Conservation (phyloP, 2,888 invertebrate species). For the Cyclophora punctaria region DNA sequence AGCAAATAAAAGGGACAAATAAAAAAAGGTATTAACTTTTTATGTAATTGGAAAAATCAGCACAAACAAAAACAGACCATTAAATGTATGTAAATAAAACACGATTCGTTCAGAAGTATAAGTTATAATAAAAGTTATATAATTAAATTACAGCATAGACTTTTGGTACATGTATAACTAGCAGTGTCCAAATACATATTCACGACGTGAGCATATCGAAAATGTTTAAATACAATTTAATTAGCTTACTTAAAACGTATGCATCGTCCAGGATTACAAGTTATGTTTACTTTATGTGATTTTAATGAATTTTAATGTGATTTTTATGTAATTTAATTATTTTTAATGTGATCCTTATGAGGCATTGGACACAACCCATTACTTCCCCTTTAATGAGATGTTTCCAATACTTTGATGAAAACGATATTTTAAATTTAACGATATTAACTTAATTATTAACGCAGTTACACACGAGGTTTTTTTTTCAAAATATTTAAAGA, state of each 20-base stretch:
- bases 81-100: slow-evolving; percentile 42
- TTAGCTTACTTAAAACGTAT: slow-evolving; percentile 44
- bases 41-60: too few relatives aligned
- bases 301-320: too few relatives aligned
- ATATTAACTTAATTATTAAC: slow-evolving; percentile 24
- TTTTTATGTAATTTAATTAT: too few relatives aligned
- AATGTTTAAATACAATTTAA: slow-evolving; percentile 36
- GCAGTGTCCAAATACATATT: slow-evolving; percentile 66
- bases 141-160: slow-evolving; percentile 68
- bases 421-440: slow-evolving; percentile 24
- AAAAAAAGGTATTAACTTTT: too few relatives aligned
- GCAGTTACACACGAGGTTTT: neutral
- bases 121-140: slow-evolving; percentile 72
- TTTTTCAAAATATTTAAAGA: slow-evolving; percentile 22
- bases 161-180: slow-evolving; percentile 65
- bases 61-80: too few relatives aligned
- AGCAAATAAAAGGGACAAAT: too few relatives aligned
- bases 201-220: slow-evolving; percentile 62
- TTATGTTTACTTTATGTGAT: too few relatives aligned
- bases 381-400: slow-evolving; percentile 72
- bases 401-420: slow-evolving; percentile 42
- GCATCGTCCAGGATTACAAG: slow-evolving; percentile 33
- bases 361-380: slow-evolving; percentile 54
- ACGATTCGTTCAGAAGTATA: slow-evolving; percentile 60
- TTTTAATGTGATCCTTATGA: slow-evolving; percentile 9